Base-by-base conservation (phyloP, 2,797 vertebrate species). In the Tenualosa thibaudeaui region DNA sequence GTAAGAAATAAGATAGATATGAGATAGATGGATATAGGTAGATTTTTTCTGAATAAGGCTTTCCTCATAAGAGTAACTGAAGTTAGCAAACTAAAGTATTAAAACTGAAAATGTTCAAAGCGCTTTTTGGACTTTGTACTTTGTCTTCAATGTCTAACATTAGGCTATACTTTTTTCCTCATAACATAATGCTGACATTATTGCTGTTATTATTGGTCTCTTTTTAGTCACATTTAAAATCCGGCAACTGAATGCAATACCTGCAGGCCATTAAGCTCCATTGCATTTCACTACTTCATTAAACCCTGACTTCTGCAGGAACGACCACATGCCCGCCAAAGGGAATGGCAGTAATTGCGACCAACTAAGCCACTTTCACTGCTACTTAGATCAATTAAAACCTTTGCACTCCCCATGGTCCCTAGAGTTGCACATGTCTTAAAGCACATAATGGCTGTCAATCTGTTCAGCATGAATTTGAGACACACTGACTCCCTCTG, bases 261-360 rank as follows among this genome's bases (percentile, higher is more conserved):
- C 90, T 85, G 84, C 0, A 40, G 88, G 89, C 88, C 9, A 86
- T 87, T 88, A 87, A 53, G 82, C 82, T 68, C 82, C 68, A 90
- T 90, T 90, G 90, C 88, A 91, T 91, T 88, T 87, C 87, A 87
- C 81, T 31, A 90, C 87, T 86, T 91, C 89, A 90, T 92, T 93
- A 90, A 84, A 87, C 86, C 85, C 88, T 83, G 86, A 84, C 82
- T 49, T 89, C 90, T 88, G 88, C 86, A 86, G 86, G 1, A 49
- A 86, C 3, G 26, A 53, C 81, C 15, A 60, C 83, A 26, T 85
- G 86, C 87, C 81, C 3, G 83, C 83, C 58, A 84, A 43, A 43
- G 68, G 68, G 68, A 19, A 43, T 15, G 17, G 68, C 13, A 75
- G 68, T 91, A 89, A 92, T 88, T 88, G 87, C 86, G 84, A 89